Conservation (phyloP, 2,888 invertebrate genomes). For the Amphipyra tragopoginis region DNA sequence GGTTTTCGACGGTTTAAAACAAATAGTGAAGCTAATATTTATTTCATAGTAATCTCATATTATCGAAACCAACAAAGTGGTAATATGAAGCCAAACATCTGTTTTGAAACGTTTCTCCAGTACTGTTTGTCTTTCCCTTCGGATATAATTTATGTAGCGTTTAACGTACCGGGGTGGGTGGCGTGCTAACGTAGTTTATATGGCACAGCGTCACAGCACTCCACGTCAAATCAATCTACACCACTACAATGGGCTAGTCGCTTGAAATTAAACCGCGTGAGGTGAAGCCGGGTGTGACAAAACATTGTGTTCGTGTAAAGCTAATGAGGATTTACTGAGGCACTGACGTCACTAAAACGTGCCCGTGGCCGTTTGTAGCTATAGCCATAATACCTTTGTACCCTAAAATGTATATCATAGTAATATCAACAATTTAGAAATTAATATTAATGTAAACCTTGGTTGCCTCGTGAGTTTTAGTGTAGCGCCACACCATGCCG, state of each 20-base stretch:
- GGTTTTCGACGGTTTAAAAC: not conserved
- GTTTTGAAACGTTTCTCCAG: constrained; percentile 28
- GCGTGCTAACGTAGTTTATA: constrained; percentile 39
- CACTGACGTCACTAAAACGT: too few species aligned
- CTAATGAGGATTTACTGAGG: too few species aligned
- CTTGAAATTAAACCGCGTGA: constrained; percentile 2
- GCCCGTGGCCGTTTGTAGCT: too few species aligned
- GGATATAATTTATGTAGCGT: constrained; percentile 42
- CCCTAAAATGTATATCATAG: too few species aligned
- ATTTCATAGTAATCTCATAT: constrained; percentile 19
- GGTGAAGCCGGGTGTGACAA: not conserved
- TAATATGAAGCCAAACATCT: constrained; percentile 46
- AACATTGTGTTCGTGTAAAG: not conserved
- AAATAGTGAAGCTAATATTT: constrained; percentile 12
- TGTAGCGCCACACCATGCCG: too few species aligned
- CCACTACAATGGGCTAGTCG: not conserved
- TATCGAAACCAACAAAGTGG: constrained; percentile 28
- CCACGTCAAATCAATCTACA: constrained; percentile 25
- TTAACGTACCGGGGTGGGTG: constrained; percentile 39
- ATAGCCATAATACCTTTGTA: too few species aligned
- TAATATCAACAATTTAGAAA: too few species aligned
- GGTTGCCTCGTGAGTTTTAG: too few species aligned
- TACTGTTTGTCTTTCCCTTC: constrained; percentile 8
- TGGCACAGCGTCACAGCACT: constrained; percentile 21
- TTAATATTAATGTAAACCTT: too few species aligned